Percentiles rank a stretch among this genome's conserved stretches.
phyloP scores from a whole-genome alignment of 2,113 vertebrate species.

The Trochalopteron elliotii region DNA sequence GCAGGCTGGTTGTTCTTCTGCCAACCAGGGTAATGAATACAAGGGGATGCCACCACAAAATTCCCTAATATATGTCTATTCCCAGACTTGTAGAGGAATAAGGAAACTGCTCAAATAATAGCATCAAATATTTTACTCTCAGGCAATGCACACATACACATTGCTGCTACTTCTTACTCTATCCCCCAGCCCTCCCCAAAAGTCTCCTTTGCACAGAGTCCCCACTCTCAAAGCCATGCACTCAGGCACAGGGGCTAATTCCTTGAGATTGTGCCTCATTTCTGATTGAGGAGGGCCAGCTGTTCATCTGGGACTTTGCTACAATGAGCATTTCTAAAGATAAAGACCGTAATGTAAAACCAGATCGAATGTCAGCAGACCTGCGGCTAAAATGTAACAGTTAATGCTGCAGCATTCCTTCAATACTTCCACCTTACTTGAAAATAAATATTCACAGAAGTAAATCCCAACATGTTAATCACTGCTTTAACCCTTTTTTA shows the following conservation, averaged over 20 bases:
- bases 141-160: background rate
- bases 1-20: background rate
- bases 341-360: background rate
- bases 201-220: background rate
- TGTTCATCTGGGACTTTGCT: background rate
- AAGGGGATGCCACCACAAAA: background rate
- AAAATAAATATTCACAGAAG: background rate
- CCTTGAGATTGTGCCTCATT: background rate
- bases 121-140: background rate
- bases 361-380: background rate
- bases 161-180: background rate
- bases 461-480: background rate
- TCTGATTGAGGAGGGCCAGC: background rate
- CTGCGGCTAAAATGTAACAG: background rate
- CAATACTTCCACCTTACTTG: background rate
- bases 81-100: background rate
- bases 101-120: background rate
- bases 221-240: background rate
- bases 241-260: background rate
- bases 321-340: background rate
- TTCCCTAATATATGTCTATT: background rate
- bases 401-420: background rate
- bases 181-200: background rate
- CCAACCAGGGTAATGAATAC: background rate
- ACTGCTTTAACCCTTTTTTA: background rate